phyloP scores from a whole-genome alignment of 2,888 invertebrate species.

The Philereme vetulata region DNA sequence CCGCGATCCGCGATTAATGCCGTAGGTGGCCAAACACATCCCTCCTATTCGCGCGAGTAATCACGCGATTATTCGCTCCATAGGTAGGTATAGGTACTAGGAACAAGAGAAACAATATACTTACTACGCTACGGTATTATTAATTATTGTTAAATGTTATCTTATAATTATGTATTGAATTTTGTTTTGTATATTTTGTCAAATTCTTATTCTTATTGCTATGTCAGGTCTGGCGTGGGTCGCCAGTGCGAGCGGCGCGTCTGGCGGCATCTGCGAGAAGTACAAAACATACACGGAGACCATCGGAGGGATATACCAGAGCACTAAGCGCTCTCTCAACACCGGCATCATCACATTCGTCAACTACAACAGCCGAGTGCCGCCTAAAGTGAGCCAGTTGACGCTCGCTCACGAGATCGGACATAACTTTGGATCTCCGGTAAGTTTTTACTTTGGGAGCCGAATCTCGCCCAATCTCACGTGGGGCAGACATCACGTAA shows the following conservation, averaged over 20 bases:
- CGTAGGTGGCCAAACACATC: too few species aligned
- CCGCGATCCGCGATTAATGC: too few species aligned
- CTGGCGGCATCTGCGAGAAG: constrained; percentile 99
- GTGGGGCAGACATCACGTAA: too few species aligned
- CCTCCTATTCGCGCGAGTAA: too few species aligned
- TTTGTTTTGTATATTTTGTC: too few species aligned
- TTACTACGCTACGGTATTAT: too few species aligned
- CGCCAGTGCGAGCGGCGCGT: constrained; percentile 97
- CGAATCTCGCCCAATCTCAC: too few species aligned
- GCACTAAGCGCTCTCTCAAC: constrained; percentile 96
- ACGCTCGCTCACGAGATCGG: constrained; percentile 99
- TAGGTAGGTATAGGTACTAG: too few species aligned
- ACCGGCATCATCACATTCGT: constrained; percentile 99
- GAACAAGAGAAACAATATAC: too few species aligned
- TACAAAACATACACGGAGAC: constrained; percentile 99
- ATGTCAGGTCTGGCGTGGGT: constrained; percentile 97
- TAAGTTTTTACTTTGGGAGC: constrained; percentile 50
- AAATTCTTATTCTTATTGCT: background rate
- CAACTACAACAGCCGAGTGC: constrained; percentile 98
- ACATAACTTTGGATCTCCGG: constrained; percentile 99
- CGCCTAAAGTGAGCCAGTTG: constrained; percentile 98
- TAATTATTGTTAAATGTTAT: too few species aligned
- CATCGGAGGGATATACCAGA: constrained; percentile 96
- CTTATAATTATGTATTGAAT: too few species aligned
- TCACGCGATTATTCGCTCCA: too few species aligned